Percentiles rank a stretch among this genome's conserved stretches.
Conservation (phyloP, 2,113 vertebrate genomes). For the Piaya cayana region DNA sequence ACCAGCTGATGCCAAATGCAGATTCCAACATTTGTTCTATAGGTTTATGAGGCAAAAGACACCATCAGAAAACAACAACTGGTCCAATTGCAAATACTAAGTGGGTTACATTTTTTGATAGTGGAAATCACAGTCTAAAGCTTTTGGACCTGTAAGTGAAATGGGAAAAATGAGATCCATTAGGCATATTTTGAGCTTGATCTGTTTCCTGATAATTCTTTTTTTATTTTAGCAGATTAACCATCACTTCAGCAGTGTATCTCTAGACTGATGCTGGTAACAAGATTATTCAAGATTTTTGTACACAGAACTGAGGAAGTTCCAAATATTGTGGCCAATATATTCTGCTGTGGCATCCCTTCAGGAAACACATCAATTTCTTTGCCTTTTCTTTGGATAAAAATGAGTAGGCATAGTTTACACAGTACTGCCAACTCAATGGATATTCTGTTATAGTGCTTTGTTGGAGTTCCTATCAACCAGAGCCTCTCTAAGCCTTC, state of each 20-base stretch:
- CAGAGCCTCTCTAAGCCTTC: neutral
- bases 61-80: neutral
- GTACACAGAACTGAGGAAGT: neutral
- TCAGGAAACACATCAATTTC: neutral
- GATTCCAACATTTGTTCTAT: neutral
- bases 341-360: neutral
- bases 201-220: neutral
- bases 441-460: neutral
- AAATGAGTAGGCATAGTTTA: neutral
- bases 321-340: neutral
- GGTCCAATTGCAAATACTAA: neutral
- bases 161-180: neutral
- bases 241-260: neutral
- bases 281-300: neutral
- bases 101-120: neutral
- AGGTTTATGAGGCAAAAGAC: neutral
- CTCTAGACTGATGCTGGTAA: neutral
- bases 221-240: neutral
- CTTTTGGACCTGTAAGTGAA: neutral
- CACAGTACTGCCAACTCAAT: neutral
- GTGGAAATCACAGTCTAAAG: neutral
- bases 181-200: neutral
- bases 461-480: neutral
- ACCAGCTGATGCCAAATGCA: neutral
- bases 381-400: neutral